A percentile compares a stretch with the other conserved stretches of the same genome.
These are phyloP conservation scores for Vidua macroura DNA, from an alignment of 2,113 vertebrate genomes.

Conservation along the genomic window DNA sequence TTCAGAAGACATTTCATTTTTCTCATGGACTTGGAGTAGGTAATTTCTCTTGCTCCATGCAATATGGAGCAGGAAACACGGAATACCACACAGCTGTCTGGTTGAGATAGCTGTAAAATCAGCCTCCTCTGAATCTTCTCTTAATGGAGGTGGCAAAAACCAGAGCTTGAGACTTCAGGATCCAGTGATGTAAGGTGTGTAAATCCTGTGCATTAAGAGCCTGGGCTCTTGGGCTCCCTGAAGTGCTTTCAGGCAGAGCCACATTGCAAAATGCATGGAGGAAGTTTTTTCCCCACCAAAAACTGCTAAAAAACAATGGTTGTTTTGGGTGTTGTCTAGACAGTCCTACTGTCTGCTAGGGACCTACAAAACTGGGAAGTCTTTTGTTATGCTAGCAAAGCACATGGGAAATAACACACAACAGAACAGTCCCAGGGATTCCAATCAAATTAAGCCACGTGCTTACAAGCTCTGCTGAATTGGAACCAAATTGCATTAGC, in stretches of 20 bases:
- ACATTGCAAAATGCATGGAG: neutral
- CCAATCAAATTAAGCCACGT: neutral
- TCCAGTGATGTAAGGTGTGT: neutral
- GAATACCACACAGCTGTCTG: neutral
- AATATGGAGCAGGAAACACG: neutral
- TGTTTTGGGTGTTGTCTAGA: neutral
- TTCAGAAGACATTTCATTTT: neutral
- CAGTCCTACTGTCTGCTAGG: neutral
- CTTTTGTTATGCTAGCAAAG: neutral
- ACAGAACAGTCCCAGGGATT: neutral
- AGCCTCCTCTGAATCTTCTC: neutral
- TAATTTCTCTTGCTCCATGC: neutral
- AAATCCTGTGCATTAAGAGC: neutral
- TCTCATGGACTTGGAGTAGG: neutral
- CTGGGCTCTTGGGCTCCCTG: neutral
- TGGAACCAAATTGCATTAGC: neutral
- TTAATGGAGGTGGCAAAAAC: neutral
- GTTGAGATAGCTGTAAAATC: neutral
- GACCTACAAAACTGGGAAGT: neutral
- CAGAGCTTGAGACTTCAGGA: neutral
- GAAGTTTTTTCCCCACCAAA: neutral
- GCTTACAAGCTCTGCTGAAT: conserved; percentile 37
- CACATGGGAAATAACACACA: neutral
- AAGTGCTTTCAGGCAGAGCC: neutral
- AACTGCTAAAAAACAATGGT: neutral